Base-by-base conservation (phyloP, 2,888 invertebrate genomes). In the Pterostichus niger region DNA sequence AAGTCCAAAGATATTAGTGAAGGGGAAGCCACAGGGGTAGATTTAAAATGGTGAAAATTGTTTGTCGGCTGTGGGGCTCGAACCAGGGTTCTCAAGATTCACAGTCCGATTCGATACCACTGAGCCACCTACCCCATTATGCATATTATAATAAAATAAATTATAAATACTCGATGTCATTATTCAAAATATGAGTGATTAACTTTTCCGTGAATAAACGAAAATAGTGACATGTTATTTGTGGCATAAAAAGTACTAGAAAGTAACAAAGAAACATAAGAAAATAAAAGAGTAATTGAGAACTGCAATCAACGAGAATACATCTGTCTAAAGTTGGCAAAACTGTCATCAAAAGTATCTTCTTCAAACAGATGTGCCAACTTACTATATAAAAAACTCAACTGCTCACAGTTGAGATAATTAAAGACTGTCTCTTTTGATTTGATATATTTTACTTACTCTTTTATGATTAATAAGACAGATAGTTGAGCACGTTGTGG, bases 221-320 rank as follows among this genome's bases (percentile, higher is more conserved):
- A n/a, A n/a, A n/a, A 56, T 15, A 56, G 9, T 17, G 54, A 56
- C 54, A 56, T 15, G 17, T 56, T 40, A 59, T 59, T 59, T 59
- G 59, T 24, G 31, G 31, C 11, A 59, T 31, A 31, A 59, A 31
- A 24, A 59, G 59, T 24, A 10, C 59, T 24, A 24, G 64, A 24
- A 24, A 24, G 24, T 24, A 59, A 59, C 13, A 64, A 73, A 73
- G 73, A 46, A 73, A 44, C 13, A 73, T 13, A 44, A 73, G 73
- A 73, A 15, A 46, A 73, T 73, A 46, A 73, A 73, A 73, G 24
- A 73, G 73, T 73, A 44, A 68, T 68, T 40, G 35, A 68, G 68
- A 68, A 68, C 68, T 68, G 17, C 68, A 68, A 73, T 73, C 73
- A 46, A 73, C 46, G 68, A 73, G 40, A 73, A 64, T 64, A 73